A percentile compares a stretch with the other conserved stretches of the same genome.
phyloP scores from a whole-genome alignment of 2,888 invertebrate genomes.

The Campopleginae sp. region DNA sequence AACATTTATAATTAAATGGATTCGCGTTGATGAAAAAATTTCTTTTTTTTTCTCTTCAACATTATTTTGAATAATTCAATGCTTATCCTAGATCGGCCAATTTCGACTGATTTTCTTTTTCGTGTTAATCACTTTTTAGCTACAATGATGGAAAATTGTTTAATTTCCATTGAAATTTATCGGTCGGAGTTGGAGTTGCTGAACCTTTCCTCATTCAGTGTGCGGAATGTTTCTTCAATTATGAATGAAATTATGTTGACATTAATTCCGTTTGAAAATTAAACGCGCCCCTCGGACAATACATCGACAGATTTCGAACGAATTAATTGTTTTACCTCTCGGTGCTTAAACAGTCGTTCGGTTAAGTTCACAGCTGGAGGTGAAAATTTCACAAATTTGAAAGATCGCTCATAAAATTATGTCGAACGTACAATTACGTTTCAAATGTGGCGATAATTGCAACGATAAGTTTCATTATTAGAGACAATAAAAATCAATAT shows the following conservation, averaged over 20 bases:
- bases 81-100: background rate
- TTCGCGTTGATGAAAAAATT: background rate
- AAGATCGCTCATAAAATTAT: background rate
- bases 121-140: background rate
- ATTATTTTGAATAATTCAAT: background rate
- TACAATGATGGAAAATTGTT: background rate
- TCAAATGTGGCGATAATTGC: background rate
- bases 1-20: background rate
- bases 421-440: background rate
- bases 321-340: background rate
- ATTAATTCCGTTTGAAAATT: too few species aligned
- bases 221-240: background rate
- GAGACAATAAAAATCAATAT: background rate
- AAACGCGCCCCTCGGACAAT: background rate
- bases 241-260: background rate
- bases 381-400: background rate
- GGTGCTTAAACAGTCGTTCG: background rate
- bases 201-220: background rate
- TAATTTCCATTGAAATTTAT: background rate
- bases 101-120: background rate
- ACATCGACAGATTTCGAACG: background rate
- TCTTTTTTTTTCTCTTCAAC: background rate
- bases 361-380: background rate
- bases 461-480: background rate
- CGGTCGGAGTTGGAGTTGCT: background rate